phyloP scores from a whole-genome alignment of 2,888 invertebrate genomes.

The Morpho helenor region DNA sequence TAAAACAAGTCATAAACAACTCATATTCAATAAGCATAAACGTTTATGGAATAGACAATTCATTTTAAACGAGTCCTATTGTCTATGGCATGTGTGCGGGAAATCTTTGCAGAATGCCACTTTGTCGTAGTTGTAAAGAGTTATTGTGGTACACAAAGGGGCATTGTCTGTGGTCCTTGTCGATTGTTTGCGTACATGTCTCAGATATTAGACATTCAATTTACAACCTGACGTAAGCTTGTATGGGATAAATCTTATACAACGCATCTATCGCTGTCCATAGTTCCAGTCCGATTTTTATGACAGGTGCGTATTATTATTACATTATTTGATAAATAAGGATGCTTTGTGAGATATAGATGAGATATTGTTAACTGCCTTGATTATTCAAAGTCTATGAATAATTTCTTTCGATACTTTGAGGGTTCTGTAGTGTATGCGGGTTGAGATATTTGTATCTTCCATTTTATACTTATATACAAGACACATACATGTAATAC shows the following conservation, averaged over 20 bases:
- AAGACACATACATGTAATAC: too few species aligned
- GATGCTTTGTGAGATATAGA: background rate
- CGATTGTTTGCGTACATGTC: constrained; percentile 47
- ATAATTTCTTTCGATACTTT: too few species aligned
- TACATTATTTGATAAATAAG: background rate
- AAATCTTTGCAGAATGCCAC: constrained; percentile 67
- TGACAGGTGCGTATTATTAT: too few species aligned
- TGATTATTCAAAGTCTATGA: too few species aligned
- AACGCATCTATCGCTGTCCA: constrained; percentile 1
- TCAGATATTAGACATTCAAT: constrained; percentile 28
- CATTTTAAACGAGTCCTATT: constrained; percentile 38
- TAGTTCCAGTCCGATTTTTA: background rate
- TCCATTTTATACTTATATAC: too few species aligned
- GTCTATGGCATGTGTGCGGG: constrained; percentile 45
- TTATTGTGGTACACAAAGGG: constrained; percentile 59
- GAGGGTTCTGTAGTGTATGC: too few species aligned
- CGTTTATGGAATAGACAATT: constrained; percentile 49
- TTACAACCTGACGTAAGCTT: constrained; percentile 22
- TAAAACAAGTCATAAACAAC: constrained; percentile 40
- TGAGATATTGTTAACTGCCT: too few species aligned
- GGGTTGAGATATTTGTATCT: too few species aligned
- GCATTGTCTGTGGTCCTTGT: constrained; percentile 61
- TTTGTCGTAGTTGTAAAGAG: constrained; percentile 63
- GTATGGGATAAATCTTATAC: constrained; percentile 11
- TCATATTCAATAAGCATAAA: constrained; percentile 47